phyloP scores from a whole-genome alignment of 2,797 vertebrate genomes.

The Dallia pectoralis region DNA sequence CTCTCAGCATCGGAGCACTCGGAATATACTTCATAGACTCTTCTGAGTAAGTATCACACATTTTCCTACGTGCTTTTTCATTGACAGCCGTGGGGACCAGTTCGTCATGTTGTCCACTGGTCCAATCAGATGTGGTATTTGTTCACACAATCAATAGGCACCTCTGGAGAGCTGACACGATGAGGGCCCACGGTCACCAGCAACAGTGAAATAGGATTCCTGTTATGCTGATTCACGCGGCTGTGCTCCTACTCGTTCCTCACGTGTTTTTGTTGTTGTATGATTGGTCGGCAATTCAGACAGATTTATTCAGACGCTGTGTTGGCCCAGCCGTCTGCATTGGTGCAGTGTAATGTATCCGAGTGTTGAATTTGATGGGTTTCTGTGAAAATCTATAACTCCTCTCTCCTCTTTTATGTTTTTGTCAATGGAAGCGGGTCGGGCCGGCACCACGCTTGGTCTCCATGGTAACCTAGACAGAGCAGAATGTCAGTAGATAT shows the following conservation, averaged over 20 bases:
- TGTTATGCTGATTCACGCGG: not conserved
- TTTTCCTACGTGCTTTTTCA: not conserved
- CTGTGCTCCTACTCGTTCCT: not conserved
- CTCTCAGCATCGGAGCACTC: constrained; percentile 98
- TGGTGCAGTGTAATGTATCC: not conserved
- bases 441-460: constrained; percentile 43
- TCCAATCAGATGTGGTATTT: not conserved
- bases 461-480: constrained; percentile 72
- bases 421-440: constrained; percentile 73
- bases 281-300: not conserved
- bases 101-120: not conserved
- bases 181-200: not conserved
- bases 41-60: constrained; percentile 92
- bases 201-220: not conserved
- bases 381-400: not conserved
- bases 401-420: constrained; percentile 19
- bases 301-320: not conserved
- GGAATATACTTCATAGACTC: constrained; percentile 99
- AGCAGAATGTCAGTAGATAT: constrained; percentile 31
- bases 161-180: not conserved
- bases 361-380: not conserved
- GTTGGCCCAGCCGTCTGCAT: not conserved
- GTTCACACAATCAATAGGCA: not conserved
- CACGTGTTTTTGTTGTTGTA: not conserved
- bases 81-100: not conserved